Evolutionary conservation across 1,140 invertebrate genomes (phyloP), one percentile per base, ranked within the genome.

Genomic region (Papilio xuthus): DNA sequence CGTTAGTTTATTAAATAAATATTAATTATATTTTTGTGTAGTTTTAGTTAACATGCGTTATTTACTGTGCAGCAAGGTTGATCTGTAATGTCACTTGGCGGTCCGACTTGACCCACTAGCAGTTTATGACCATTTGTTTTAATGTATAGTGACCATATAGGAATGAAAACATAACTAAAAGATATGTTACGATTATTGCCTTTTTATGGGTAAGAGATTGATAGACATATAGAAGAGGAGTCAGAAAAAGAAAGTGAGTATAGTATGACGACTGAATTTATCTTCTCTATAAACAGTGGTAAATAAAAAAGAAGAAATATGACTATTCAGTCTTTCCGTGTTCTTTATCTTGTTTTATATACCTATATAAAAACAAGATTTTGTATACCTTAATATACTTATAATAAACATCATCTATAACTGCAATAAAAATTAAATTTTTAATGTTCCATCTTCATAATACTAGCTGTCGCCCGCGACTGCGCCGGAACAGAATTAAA

Each of bases 71-170:
- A 63, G 60, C 23, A 28, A 67, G 26, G 60, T 28, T 67, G 60
- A 67, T 32, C 56, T 26, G 20, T 60, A 60, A 60, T 60, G 23
- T 20, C 60, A 67, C 26, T 67, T 15, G 23, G 60, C 60, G 13
- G 60, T 67, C 60, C 26, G 12, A 67, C 60, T 67, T 67, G 60
- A 67, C 60, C 60, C 60, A 67, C 26, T 67, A 28, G 56, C 13
- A 26, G 56, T 60, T 60, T 23, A 28, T 60, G 50, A 53, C 50
- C 56, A 60, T 67, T 67, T 28, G 60, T 67, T 67, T 67, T 28
- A 8, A 60, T 60, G 56, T 67, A 67, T 67, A 28, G 60, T 67
- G 12, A 67, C 60, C 60, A 67, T 67, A 32, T 28, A 12, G 4
- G 26, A 63, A 63, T 28, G 60, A 63, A 53, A 53, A 20, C 18